A percentile compares a stretch with the other conserved stretches of the same genome.
phyloP scores from a whole-genome alignment of 2,113 vertebrate species.

The Brachypodius melanocephalos region DNA sequence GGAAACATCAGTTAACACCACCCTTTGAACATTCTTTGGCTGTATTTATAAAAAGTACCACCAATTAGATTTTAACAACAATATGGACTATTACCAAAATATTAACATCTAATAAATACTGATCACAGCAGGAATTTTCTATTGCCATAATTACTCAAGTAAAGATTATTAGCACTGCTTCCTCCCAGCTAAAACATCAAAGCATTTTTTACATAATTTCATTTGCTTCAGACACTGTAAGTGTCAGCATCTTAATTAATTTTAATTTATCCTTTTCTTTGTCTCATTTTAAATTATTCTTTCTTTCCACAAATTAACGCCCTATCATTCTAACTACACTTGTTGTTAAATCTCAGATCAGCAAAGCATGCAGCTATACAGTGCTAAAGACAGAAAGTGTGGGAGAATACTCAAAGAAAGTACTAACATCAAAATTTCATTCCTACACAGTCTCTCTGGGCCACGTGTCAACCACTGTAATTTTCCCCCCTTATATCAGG shows the following conservation, averaged over 20 bases:
- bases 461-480: not conserved
- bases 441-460: not conserved
- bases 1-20: not conserved
- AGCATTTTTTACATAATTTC: not conserved
- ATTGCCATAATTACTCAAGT: not conserved
- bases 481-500: not conserved
- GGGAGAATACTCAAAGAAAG: not conserved
- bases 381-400: not conserved
- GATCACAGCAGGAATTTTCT: slow-evolving; percentile 22
- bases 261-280: not conserved
- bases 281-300: not conserved
- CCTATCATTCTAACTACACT: not conserved
- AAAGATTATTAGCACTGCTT: not conserved
- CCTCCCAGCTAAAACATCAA: slow-evolving; percentile 20
- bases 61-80: not conserved
- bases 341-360: not conserved
- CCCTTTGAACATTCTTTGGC: not conserved
- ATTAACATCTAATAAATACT: not conserved
- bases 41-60: not conserved
- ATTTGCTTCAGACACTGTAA: not conserved
- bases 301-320: not conserved
- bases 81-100: not conserved
- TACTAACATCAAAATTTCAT: not conserved
- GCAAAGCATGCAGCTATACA: not conserved
- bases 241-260: not conserved